Conservation (phyloP, 2,797 vertebrate species). For the Acanthurus tractus region DNA sequence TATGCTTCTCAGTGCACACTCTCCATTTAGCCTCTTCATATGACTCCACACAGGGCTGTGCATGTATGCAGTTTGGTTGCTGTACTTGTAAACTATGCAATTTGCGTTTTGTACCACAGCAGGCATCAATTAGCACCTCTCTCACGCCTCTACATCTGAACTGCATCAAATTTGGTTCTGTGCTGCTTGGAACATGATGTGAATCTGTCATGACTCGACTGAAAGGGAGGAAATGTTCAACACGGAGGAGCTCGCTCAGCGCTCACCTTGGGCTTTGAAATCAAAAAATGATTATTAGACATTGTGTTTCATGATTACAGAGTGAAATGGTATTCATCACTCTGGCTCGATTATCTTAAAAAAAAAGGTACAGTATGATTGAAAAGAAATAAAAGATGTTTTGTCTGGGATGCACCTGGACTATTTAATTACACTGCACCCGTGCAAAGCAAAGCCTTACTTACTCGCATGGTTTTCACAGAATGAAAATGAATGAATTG, state of each 20-base stretch:
- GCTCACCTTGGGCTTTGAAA: conserved; percentile 72
- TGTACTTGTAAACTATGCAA: conserved; percentile 75
- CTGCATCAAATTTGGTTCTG: conserved; percentile 65
- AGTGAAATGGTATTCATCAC: conserved; percentile 51
- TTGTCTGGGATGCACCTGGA: conserved; percentile 51
- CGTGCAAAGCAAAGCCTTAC: conserved; percentile 30
- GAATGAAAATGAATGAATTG: conserved; percentile 36
- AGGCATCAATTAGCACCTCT: conserved; percentile 80
- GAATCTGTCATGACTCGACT: conserved; percentile 67
- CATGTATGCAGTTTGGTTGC: conserved; percentile 55
- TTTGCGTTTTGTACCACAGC: conserved; percentile 73
- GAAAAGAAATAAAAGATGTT: conserved; percentile 36
- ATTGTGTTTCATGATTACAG: conserved; percentile 57
- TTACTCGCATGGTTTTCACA: conserved; percentile 19
- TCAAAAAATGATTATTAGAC: conserved; percentile 59
- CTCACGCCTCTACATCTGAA: conserved; percentile 74
- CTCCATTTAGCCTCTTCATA: conserved; percentile 64
- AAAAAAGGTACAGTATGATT: conserved; percentile 20
- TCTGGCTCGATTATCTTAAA: conserved; percentile 32
- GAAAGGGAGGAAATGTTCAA: conserved; percentile 60
- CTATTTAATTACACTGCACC: conserved; percentile 38
- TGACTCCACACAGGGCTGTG: conserved; percentile 37
- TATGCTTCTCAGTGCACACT: conserved; percentile 46
- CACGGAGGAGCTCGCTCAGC: conserved; percentile 38
- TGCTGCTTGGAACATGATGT: conserved; percentile 58